Percentiles rank a stretch among this genome's conserved stretches.
phyloP scores from a whole-genome alignment of 2,113 vertebrate species.

The Excalfactoria chinensis region DNA sequence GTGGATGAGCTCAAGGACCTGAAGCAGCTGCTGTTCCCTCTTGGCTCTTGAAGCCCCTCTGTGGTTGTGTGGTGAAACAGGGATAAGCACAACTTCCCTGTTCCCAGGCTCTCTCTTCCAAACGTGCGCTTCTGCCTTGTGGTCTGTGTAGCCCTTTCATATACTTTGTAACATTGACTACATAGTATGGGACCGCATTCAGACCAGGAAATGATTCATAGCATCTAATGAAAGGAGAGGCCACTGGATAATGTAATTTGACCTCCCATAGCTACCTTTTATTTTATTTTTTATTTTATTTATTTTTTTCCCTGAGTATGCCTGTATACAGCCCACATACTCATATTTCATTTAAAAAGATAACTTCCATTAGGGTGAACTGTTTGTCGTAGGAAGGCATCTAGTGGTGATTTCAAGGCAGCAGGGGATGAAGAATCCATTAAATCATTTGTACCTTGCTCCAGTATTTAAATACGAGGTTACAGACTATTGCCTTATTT shows the following conservation, averaged over 20 bases:
- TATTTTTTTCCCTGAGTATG: not conserved
- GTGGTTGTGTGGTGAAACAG: fast-evolving
- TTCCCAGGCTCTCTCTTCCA: not conserved
- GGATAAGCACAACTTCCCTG: not conserved
- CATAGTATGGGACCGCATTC: not conserved
- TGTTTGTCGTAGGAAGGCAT: not conserved
- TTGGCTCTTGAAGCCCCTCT: not conserved
- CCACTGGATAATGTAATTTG: slow-evolving; percentile 39
- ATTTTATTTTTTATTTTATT: no score
- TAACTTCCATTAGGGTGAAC: not conserved
- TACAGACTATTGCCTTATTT: not conserved
- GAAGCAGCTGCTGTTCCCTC: not conserved
- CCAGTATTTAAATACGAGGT: not conserved
- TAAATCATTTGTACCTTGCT: not conserved
- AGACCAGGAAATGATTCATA: slow-evolving; percentile 56
- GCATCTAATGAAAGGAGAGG: slow-evolving; percentile 50
- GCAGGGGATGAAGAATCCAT: not conserved
- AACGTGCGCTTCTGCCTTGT: not conserved
- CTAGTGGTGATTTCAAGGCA: not conserved
- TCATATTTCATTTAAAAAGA: not conserved
- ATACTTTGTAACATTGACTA: slow-evolving; percentile 1
- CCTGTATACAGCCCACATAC: not conserved
- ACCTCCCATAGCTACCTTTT: slow-evolving; percentile 18
- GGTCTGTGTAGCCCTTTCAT: not conserved
- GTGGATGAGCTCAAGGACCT: not conserved